A percentile compares a stretch with the other conserved stretches of the same genome.
Conservation (phyloP, 2,888 invertebrate genomes). For the Busseola fusca region DNA sequence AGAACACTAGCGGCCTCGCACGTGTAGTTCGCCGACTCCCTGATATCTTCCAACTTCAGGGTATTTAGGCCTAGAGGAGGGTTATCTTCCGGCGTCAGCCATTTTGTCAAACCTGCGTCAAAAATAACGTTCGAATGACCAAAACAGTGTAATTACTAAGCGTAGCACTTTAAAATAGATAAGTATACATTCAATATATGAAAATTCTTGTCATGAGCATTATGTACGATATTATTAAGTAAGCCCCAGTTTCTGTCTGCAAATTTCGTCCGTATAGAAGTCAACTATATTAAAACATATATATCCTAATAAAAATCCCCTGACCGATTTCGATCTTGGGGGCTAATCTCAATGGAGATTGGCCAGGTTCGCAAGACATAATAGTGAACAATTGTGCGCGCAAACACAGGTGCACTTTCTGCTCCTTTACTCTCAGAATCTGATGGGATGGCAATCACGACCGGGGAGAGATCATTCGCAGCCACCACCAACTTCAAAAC, state of each 20-base stretch:
- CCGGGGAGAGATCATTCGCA: too few relatives aligned
- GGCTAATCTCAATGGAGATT: too few relatives aligned
- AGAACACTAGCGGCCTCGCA: constrained; percentile 98
- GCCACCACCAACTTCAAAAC: too few relatives aligned
- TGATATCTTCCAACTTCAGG: constrained; percentile 94
- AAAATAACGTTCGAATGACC: background rate
- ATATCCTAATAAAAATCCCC: background rate
- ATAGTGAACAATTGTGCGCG: too few relatives aligned
- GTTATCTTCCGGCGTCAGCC: constrained; percentile 96
- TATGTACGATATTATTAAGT: background rate
- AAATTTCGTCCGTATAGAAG: background rate
- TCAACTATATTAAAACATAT: background rate
- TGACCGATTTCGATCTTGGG: too few relatives aligned
- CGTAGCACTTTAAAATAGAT: background rate
- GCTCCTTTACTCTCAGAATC: too few relatives aligned
- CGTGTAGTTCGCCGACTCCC: constrained; percentile 98
- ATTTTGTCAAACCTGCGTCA: constrained; percentile 90
- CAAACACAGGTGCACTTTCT: too few relatives aligned
- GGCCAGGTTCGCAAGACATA: too few relatives aligned
- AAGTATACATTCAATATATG: background rate
- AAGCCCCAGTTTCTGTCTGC: background rate
- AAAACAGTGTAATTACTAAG: background rate
- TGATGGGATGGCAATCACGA: too few relatives aligned
- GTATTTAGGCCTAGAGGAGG: constrained; percentile 96
- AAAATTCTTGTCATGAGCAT: background rate